Evolutionary conservation across 2,113 vertebrate species (phyloP).

Genomic region (Dicentrarchus labrax): DNA sequence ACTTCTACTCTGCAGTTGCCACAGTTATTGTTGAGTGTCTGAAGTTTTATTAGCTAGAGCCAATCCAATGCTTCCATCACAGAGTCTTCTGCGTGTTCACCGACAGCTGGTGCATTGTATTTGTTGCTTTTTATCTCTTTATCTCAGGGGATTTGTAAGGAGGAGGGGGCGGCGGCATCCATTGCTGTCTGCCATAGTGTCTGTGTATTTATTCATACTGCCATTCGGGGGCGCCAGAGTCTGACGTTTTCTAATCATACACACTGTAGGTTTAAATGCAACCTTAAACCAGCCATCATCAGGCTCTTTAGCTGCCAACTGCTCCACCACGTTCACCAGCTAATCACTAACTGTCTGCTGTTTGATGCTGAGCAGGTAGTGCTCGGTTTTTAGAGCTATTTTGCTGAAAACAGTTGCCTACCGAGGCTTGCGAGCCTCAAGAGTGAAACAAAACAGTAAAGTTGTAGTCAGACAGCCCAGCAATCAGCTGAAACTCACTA

Average conservation of each 20-base stretch:
- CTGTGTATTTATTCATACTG: too few relatives aligned
- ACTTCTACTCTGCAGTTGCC: not conserved
- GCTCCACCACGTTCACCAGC: not conserved
- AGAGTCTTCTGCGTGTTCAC: not conserved
- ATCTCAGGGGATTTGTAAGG: not conserved
- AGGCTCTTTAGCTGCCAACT: not conserved
- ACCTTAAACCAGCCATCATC: not conserved
- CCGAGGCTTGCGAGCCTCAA: not conserved
- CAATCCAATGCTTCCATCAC: not conserved
- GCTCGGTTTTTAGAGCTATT: not conserved
- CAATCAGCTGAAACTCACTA: not conserved
- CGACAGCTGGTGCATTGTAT: not conserved
- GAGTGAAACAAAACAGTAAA: not conserved
- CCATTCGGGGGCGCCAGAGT: not conserved
- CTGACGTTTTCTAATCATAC: not conserved
- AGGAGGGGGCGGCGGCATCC: not conserved
- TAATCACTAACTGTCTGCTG: too few relatives aligned
- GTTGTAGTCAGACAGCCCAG: not conserved
- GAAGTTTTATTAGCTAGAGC: not conserved
- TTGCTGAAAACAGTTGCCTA: too few relatives aligned
- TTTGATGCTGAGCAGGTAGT: too few relatives aligned
- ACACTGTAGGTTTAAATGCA: not conserved
- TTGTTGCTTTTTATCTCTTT: not conserved
- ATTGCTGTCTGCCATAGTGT: not conserved
- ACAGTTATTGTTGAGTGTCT: not conserved